A percentile compares a stretch with the other conserved stretches of the same genome.
Evolutionary conservation across 2,113 vertebrate species (phyloP).

Genomic region (Maccullochella peelii): DNA sequence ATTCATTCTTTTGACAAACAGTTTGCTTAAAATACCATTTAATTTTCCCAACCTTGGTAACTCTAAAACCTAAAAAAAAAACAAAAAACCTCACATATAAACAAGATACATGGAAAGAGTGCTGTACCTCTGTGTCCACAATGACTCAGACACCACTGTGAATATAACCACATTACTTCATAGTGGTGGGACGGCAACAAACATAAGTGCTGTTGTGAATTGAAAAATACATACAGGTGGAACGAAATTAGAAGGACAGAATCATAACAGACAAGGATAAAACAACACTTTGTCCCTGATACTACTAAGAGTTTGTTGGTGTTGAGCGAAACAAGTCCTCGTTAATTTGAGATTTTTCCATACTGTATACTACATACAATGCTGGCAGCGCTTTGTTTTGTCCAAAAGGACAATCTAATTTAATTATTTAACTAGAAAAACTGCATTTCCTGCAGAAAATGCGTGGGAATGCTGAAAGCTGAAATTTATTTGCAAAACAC

Average conservation of each 20-base stretch:
- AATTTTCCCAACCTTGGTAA: not conserved
- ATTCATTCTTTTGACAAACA: conserved; percentile 54
- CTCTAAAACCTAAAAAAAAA: conserved; percentile 26
- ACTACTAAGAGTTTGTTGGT: conserved; percentile 30
- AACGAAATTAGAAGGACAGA: conserved; percentile 42
- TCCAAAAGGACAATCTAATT: conserved; percentile 45
- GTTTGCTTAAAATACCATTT: conserved; percentile 33
- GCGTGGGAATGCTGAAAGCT: too few species aligned
- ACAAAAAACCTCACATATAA: conserved; percentile 30
- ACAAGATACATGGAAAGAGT: conserved; percentile 50
- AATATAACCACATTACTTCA: conserved; percentile 12
- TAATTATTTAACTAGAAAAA: too few species aligned
- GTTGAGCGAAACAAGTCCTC: conserved; percentile 44
- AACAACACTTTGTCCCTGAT: conserved; percentile 55
- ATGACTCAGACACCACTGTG: conserved; percentile 26
- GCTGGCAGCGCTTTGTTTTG: conserved; percentile 66
- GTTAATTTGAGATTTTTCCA: conserved; percentile 7
- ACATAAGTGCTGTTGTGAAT: conserved; percentile 61
- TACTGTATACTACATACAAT: conserved; percentile 35
- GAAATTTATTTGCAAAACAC: too few species aligned
- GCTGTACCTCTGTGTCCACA: conserved; percentile 42
- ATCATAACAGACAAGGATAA: conserved; percentile 31
- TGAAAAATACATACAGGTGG: conserved; percentile 69
- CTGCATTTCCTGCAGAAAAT: too few species aligned
- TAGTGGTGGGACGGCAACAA: conserved; percentile 52